Base-by-base conservation (phyloP, 2,113 vertebrate species). In the Macroglossus sobrinus region DNA sequence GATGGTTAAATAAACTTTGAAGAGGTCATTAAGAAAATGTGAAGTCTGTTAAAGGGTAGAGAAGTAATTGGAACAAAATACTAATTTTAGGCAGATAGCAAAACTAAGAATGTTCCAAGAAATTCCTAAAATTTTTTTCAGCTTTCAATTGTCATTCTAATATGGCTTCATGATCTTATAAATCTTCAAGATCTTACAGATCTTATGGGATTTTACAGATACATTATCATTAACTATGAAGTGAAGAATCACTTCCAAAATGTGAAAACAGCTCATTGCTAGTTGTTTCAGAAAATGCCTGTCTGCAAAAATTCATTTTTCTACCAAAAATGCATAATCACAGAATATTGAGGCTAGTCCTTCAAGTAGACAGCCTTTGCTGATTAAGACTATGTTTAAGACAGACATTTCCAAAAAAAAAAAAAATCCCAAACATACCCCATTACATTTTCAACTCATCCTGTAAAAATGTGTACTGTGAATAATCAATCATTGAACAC, bases 91-190 rank as follows among this genome's bases (percentile, higher is more conserved):
- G 81, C 94, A 93, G 76, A 69, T 0, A 92, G 88, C 71, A 97
- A 63, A 85, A 63, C 68, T 94, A 84, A 71, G 66, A 97, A 84
- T 28, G 66, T 93, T 63, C 92, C 45, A 61, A 0, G 7, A 82
- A 90, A 89, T 47, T 86, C 2, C 55, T 63, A 89, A 55, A 30
- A 84, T 80, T 90, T 85, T 93, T 80, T n/a, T 95, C 22, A 91
- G 72, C 68, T 69, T 81, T 66, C 66, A 82, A 53, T 76, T 45
- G 55, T 79, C 63, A 59, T n/a, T 81, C 66, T 45, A 68, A 95
- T 94, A 35, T 79, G 91, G 64, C 94, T 97, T 95, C 93, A 89
- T 84, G 96, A 95, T 95, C 95, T 71, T 63, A 1, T 38, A 93
- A 72, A 55, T 93, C 81, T 74, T 94, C 45, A 93, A 64, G 30